Percentiles rank a stretch among this genome's conserved stretches.
These are phyloP conservation scores for Melinaea menophilus DNA, from an alignment of 2,888 invertebrate species.

Conservation along the genomic window DNA sequence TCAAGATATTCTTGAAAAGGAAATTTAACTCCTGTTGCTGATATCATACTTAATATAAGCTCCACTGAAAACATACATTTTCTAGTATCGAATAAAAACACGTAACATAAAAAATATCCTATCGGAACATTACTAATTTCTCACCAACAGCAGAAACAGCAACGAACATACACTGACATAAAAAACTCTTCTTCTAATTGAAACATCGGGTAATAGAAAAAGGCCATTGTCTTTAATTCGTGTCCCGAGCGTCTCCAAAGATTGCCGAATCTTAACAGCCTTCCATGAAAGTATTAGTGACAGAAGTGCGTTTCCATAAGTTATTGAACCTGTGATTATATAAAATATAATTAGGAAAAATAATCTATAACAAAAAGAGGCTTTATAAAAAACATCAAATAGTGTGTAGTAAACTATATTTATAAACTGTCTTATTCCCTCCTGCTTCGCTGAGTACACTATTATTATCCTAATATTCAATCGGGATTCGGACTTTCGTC, in stretches of 20 bases:
- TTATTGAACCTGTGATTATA: constrained; percentile 57
- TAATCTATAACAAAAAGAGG: neutral
- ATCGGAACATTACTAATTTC: too few species aligned
- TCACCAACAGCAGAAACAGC: constrained; percentile 38
- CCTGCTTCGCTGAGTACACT: too few species aligned
- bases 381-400: too few species aligned
- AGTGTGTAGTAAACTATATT: too few species aligned
- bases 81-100: neutral
- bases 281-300: constrained; percentile 73
- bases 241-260: constrained; percentile 47
- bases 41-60: constrained; percentile 79
- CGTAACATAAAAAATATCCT: too few species aligned
- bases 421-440: too few species aligned
- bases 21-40: constrained; percentile 63
- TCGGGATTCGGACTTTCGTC: too few species aligned
- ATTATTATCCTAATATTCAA: too few species aligned
- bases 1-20: constrained; percentile 52
- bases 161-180: constrained; percentile 45
- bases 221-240: constrained; percentile 43
- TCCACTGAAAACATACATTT: constrained; percentile 68
- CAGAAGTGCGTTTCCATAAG: constrained; percentile 74
- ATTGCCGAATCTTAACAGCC: constrained; percentile 52
- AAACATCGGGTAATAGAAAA: constrained; percentile 43
- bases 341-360: neutral
- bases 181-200: constrained; percentile 42